These are phyloP conservation scores for Cepaea nemoralis DNA, from an alignment of 1,140 invertebrate species.

Conservation along the genomic window DNA sequence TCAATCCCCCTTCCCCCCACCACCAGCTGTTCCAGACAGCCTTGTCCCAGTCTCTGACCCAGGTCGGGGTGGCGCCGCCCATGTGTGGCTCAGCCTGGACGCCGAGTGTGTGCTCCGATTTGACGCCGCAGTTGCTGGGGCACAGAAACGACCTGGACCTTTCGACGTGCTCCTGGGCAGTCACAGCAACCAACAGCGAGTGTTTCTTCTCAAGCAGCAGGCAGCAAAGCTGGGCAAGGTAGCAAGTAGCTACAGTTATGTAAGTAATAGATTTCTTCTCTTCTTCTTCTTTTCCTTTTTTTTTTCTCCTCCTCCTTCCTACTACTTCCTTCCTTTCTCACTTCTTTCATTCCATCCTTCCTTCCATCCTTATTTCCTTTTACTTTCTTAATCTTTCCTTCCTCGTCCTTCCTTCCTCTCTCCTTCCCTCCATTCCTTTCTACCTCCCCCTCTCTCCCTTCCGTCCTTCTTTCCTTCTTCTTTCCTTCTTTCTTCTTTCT, in stretches of 20 bases:
- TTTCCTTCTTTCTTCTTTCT: too few relatives aligned
- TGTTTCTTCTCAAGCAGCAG: not conserved
- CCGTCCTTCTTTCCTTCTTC: too few relatives aligned
- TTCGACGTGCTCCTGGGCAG: not conserved
- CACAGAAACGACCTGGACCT: not conserved
- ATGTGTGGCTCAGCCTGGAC: slow-evolving; percentile 43
- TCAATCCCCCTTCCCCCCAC: too few relatives aligned
- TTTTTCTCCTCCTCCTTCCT: too few relatives aligned
- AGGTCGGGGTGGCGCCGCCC: slow-evolving; percentile 31
- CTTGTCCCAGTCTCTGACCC: slow-evolving; percentile 19
- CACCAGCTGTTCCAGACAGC: slow-evolving; percentile 17
- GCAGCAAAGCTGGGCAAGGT: not conserved
- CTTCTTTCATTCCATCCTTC: too few relatives aligned
- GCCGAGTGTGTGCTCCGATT: slow-evolving; percentile 42
- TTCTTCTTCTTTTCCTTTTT: too few relatives aligned
- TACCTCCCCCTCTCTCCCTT: too few relatives aligned
- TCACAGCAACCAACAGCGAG: not conserved
- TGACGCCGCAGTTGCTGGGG: slow-evolving; percentile 31
- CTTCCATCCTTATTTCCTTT: too few relatives aligned
- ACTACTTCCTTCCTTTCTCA: too few relatives aligned
- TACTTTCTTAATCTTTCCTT: too few relatives aligned
- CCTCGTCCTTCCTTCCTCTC: too few relatives aligned
- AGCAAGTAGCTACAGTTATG: not conserved
- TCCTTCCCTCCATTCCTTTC: too few relatives aligned
- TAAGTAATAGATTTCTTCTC: slow-evolving; percentile 11